A percentile compares a stretch with the other conserved stretches of the same genome.
Evolutionary conservation across 2,113 vertebrate genomes (phyloP).

Genomic region (Dasypus novemcinctus): DNA sequence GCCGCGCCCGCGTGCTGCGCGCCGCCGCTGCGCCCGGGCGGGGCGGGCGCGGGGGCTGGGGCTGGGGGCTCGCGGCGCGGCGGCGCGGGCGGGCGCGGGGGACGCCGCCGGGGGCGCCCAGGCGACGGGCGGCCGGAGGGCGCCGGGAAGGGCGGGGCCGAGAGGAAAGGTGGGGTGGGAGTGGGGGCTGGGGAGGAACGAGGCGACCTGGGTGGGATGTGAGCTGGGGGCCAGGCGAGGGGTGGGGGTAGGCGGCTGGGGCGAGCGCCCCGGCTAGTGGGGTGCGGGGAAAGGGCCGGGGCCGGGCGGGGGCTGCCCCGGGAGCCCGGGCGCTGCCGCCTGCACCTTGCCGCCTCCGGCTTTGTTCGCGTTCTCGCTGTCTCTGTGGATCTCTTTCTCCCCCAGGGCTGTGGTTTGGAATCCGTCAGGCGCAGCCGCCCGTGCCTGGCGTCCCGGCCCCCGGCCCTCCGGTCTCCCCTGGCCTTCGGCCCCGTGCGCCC

Average conservation of each 20-base stretch:
- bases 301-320: neutral
- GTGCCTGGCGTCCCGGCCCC: neutral
- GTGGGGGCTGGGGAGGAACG: no score
- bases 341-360: neutral
- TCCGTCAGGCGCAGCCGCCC: neutral
- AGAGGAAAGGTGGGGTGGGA: neutral
- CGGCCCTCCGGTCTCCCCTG: neutral
- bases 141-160: neutral
- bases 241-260: neutral
- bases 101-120: neutral
- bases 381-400: conserved; percentile 52
- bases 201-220: neutral
- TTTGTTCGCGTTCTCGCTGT: neutral
- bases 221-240: neutral
- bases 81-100: conserved; percentile 13
- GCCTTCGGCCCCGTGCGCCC: neutral
- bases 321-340: neutral
- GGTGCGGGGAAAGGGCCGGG: neutral
- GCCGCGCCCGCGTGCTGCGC: neutral
- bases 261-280: neutral
- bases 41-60: neutral
- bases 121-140: neutral
- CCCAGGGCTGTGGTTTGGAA: neutral
- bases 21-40: neutral
- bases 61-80: fast-evolving